phyloP scores from a whole-genome alignment of 2,113 vertebrate genomes.

The Myotis davidii region DNA sequence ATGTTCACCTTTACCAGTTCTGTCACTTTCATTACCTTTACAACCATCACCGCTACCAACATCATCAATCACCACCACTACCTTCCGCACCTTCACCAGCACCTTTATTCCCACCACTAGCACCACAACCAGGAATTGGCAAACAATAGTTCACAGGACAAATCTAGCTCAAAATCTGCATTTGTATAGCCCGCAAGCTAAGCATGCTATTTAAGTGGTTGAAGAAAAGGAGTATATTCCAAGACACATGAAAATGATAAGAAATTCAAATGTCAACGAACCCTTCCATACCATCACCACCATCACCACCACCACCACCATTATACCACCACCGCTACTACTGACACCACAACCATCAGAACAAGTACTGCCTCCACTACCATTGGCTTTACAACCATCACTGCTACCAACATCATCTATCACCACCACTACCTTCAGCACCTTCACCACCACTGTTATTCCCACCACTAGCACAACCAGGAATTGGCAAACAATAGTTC shows the following conservation, averaged over 20 bases:
- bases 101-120: neutral
- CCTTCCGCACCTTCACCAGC: neutral
- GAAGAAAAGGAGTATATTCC: too few relatives aligned
- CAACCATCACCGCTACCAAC: neutral
- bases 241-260: too few relatives aligned
- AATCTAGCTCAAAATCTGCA: neutral
- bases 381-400: neutral
- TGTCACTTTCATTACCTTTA: neutral
- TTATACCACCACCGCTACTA: too few relatives aligned
- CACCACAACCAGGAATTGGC: neutral
- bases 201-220: neutral
- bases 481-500: neutral
- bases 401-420: accelerated
- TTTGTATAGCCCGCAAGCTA: neutral
- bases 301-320: too few relatives aligned
- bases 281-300: too few relatives aligned
- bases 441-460: neutral
- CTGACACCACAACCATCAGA: too few relatives aligned
- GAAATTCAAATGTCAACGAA: too few relatives aligned
- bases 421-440: neutral
- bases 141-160: neutral
- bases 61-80: neutral
- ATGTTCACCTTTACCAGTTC: neutral
- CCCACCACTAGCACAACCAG: neutral
- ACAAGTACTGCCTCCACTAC: too few relatives aligned